phyloP scores from a whole-genome alignment of 2,113 vertebrate species.

The Alligator sinensis region DNA sequence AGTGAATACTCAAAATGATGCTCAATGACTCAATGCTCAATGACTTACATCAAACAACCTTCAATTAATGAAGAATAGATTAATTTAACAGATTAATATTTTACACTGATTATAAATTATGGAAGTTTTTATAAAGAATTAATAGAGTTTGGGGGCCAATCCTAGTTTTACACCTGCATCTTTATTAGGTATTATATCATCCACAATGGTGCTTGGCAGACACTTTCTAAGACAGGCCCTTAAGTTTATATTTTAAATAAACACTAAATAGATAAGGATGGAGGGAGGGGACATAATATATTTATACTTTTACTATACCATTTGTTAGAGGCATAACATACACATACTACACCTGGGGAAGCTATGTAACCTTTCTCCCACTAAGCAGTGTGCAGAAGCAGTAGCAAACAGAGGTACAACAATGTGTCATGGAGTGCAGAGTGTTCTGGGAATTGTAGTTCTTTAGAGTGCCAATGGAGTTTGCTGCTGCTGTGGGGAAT shows the following conservation, averaged over 20 bases:
- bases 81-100: neutral
- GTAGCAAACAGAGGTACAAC: no score
- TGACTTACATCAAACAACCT: neutral
- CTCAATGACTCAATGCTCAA: neutral
- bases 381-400: no score
- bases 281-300: neutral
- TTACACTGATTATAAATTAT: neutral
- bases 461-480: no score
- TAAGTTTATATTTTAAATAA: neutral
- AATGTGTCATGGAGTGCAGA: no score
- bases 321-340: no score
- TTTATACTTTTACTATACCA: neutral
- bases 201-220: neutral
- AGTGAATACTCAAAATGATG: neutral
- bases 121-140: neutral
- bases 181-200: neutral
- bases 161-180: neutral
- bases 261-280: neutral
- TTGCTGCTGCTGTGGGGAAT: no score
- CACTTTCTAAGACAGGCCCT: neutral
- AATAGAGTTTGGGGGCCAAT: fast-evolving
- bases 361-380: no score
- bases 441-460: no score
- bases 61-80: neutral
- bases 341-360: no score